These are phyloP conservation scores for Trichosurus vulpecula DNA, from an alignment of 2,797 vertebrate genomes.

Conservation along the genomic window DNA sequence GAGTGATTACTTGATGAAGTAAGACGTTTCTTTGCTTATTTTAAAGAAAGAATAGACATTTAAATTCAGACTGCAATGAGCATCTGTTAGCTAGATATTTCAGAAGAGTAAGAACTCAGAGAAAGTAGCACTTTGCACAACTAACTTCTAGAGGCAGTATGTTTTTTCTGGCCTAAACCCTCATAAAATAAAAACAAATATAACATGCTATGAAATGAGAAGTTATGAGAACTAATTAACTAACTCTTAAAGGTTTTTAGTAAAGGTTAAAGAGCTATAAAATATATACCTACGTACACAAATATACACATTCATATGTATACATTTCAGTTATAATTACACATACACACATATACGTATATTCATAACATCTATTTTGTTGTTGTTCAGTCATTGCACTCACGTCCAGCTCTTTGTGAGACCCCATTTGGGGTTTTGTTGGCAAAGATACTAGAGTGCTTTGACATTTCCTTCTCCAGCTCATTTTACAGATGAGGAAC, in stretches of 20 bases:
- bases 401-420: not conserved
- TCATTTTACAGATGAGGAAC: not conserved
- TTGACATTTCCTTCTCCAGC: not conserved
- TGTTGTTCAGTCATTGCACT: not conserved
- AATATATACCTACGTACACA: not conserved
- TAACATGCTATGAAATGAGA: not conserved
- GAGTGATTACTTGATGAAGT: slow-evolving; percentile 29
- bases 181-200: slow-evolving; percentile 39
- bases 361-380: not conserved
- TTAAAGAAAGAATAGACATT: slow-evolving; percentile 45
- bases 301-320: not conserved
- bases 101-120: slow-evolving; percentile 37
- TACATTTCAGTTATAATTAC: not conserved
- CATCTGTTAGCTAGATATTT: slow-evolving; percentile 45
- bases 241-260: not conserved
- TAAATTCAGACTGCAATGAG: slow-evolving; percentile 60
- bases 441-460: not conserved
- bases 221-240: not conserved
- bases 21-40: slow-evolving; percentile 18
- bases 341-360: not conserved
- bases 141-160: slow-evolving; percentile 40
- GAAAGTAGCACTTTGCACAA: slow-evolving; percentile 48
- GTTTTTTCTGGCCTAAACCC: slow-evolving; percentile 27
- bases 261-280: not conserved
- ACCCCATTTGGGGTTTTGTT: not conserved